Conservation (phyloP, 2,888 invertebrate species). For the Synanthedon myopaeformis region DNA sequence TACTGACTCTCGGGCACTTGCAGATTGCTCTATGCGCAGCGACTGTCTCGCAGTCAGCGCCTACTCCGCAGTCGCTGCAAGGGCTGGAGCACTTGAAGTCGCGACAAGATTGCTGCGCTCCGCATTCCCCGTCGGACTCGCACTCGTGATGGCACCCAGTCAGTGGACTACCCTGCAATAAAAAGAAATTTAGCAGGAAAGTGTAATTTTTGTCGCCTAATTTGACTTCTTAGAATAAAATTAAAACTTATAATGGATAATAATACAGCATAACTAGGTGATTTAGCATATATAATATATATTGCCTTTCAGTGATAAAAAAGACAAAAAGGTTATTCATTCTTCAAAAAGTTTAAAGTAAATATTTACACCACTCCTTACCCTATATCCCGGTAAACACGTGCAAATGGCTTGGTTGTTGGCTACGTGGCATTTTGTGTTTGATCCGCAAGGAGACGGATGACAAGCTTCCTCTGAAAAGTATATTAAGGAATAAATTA, state of each 20-base stretch:
- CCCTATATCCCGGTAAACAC: slow-evolving; percentile 78
- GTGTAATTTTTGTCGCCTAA: too few species aligned
- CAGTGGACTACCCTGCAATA: slow-evolving; percentile 76
- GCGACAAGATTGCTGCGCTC: slow-evolving; percentile 77
- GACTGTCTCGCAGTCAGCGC: slow-evolving; percentile 82
- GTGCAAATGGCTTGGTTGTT: slow-evolving; percentile 83
- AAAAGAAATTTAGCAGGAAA: neutral
- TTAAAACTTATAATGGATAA: too few species aligned
- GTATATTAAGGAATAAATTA: neutral
- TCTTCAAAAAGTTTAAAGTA: too few species aligned
- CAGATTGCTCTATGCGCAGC: slow-evolving; percentile 81
- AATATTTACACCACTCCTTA: slow-evolving; percentile 19
- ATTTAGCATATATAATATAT: too few species aligned
- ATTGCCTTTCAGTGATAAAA: too few species aligned
- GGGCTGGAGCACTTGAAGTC: slow-evolving; percentile 82
- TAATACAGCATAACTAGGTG: too few species aligned
- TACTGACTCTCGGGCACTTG: slow-evolving; percentile 79
- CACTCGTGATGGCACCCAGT: slow-evolving; percentile 86
- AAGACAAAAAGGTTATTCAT: too few species aligned
- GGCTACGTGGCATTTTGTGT: slow-evolving; percentile 84
- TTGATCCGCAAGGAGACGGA: slow-evolving; percentile 84
- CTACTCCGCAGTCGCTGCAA: slow-evolving; percentile 81
- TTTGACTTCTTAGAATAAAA: too few species aligned
- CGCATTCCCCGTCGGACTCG: slow-evolving; percentile 81
- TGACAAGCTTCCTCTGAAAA: slow-evolving; percentile 84